A percentile compares a stretch with the other conserved stretches of the same genome.
Evolutionary conservation across 2,797 vertebrate genomes (phyloP).

Genomic region (Alosa sapidissima): DNA sequence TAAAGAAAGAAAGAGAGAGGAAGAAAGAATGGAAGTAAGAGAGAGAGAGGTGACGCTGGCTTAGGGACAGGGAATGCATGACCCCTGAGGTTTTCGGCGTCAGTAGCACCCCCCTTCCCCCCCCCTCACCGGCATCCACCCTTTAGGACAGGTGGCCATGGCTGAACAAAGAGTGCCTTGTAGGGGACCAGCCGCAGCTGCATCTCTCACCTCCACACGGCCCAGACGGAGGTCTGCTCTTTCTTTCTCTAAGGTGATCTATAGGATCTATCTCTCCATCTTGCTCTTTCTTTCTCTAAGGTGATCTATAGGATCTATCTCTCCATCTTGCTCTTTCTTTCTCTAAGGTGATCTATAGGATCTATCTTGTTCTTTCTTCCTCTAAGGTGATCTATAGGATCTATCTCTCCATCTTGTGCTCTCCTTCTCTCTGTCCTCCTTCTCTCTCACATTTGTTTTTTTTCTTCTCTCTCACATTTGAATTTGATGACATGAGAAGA

Average conservation of each 20-base stretch:
- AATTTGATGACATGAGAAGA: neutral
- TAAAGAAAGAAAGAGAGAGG: neutral
- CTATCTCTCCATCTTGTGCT: too few relatives aligned
- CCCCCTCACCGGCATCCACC: neutral
- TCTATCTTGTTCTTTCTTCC: too few relatives aligned
- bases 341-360: too few relatives aligned
- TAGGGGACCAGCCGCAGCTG: slow-evolving; percentile 72
- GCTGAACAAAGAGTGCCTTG: slow-evolving; percentile 72
- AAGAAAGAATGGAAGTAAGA: neutral
- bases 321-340: neutral
- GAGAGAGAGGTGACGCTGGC: slow-evolving; percentile 3
- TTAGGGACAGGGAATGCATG: slow-evolving; percentile 24
- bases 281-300: neutral
- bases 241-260: neutral
- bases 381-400: too few relatives aligned
- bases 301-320: too few relatives aligned
- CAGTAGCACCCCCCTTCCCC: neutral
- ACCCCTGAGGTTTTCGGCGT: neutral
- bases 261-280: neutral
- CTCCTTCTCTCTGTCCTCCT: too few relatives aligned
- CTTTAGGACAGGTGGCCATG: slow-evolving; percentile 69
- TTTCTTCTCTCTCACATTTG: too few relatives aligned
- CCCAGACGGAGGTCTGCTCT: neutral
- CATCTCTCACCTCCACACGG: slow-evolving; percentile 57
- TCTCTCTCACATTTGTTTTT: too few relatives aligned